Evolutionary conservation across 2,797 vertebrate genomes (phyloP), one percentile per base, ranked within the genome.

Genomic region (Fratercula arctica): DNA sequence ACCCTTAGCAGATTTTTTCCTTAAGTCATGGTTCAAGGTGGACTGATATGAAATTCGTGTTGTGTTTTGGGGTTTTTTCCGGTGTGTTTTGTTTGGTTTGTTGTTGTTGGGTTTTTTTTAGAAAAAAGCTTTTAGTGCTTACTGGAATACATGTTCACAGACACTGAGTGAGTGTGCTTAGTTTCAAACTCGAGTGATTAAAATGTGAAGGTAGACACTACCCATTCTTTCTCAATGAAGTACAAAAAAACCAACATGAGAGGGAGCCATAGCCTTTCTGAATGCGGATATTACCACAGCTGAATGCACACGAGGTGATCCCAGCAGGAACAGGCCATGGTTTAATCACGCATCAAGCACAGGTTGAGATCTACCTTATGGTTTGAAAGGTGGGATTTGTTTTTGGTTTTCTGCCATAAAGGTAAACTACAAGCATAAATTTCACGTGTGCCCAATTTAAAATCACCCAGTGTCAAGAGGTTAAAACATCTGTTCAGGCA

Each of bases 301-400:
- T 67, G 33, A 46, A 46, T 2, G 1, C 8, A 63, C 1, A 19
- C 0, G 0, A 11, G 48, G 5, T 35, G 4, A 35, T 68, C 23
- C 16, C 18, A 17, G 11, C 5, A 46, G 14, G 37, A 85, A 23
- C 10, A 50, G 11, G 6, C 4, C 13, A 8, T 33, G 7, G 16
- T 66, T 74, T 43, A 82, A 59, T 15, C 0, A 0, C 8, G 21
- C 15, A 45, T 45, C 26, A 64, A 63, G 5, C 7, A 39, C 5
- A 50, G 0, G 0, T 3, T 77, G 6, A 54, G 26, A 41, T 37
- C 13, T 76, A 70, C 5, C 5, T 61, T 56, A 29, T 0, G 0
- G 7, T 61, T 60, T 69, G 10, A 37, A 76, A 60, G 29, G 4
- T 9, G 39, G 1, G 45, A 4, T 46, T 46, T 18, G 23, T 54